Evolutionary conservation across 2,888 invertebrate species (phyloP), one percentile per base, ranked within the genome.

Genomic region (Eupithecia exiguata): DNA sequence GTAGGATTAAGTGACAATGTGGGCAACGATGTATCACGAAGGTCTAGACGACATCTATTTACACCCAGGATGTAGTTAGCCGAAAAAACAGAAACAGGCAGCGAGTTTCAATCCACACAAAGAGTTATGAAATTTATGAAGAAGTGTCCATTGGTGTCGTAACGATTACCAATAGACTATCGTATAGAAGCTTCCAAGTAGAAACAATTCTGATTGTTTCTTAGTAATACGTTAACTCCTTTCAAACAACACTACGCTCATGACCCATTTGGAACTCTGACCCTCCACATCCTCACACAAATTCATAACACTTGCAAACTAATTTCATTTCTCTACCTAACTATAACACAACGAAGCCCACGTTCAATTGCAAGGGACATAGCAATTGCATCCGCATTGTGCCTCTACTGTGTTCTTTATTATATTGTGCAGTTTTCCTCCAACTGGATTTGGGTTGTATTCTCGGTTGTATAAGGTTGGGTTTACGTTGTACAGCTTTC

Each of bases 331-430:
- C 49, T 53, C 49, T 53, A 53, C 49, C 49, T 53, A 53, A 10
- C 69, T 63, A 71, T 66, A 74, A 43, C 72, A 36, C 62, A 65
- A 75, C 18, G 69, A 61, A 72, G 83, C 88, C 89, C 89, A 89
- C 90, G 89, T 84, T 86, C 88, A 90, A 87, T 91, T 87, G 88
- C 86, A 84, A 87, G 84, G 84, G 84, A 82, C 87, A 86, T 83
- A 66, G 76, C 78, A 84, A 89, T 84, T 89, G 91, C 91, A 91
- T 91, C 89, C 90, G 90, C 87, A 83, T 86, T 85, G 84, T 83
- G 77, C 78, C 71, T 82, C 71, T 81, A 82, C 78, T 63, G 76
- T 74, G 76, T 77, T 71, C 78, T 74, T 76, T 74, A 77, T 74
- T 74, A 75, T 73, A 74, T 74, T 75, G 73, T 74, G 12, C 66